Conservation (phyloP, 2,113 vertebrate species). For the Labeo rohita region DNA sequence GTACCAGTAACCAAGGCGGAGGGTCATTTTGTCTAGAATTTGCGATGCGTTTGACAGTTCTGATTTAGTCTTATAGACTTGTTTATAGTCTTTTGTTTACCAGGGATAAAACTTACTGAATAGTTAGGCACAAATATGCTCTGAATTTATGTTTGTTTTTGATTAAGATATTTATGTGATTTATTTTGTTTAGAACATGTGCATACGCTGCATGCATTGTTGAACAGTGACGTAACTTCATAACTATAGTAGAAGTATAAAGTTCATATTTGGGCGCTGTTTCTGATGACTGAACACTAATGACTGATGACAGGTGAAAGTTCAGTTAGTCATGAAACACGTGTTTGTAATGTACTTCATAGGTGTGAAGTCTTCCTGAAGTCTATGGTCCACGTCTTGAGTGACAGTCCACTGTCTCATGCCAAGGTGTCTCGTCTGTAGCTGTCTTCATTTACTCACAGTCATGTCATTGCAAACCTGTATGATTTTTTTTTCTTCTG, state of each 20-base stretch:
- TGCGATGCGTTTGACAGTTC: neutral
- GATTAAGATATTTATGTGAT: neutral
- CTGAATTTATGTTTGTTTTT: no score
- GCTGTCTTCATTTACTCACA: neutral
- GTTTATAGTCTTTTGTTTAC: no score
- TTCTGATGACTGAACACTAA: slow-evolving; percentile 3
- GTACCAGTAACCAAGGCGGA: neutral
- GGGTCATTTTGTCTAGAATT: neutral
- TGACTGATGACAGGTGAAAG: slow-evolving; percentile 4
- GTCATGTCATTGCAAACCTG: neutral
- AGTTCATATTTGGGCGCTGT: slow-evolving; percentile 23
- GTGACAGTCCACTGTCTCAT: neutral
- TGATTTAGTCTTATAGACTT: neutral
- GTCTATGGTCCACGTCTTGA: neutral
- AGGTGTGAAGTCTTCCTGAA: neutral
- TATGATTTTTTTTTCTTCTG: neutral
- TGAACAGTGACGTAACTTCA: slow-evolving; percentile 13
- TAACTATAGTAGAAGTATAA: slow-evolving; percentile 8
- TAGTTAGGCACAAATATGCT: no score
- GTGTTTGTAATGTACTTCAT: neutral
- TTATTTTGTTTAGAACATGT: neutral
- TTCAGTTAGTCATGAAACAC: slow-evolving; percentile 2
- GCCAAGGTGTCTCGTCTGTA: neutral
- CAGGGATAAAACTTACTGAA: neutral
- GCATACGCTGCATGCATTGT: neutral